Base-by-base conservation (phyloP, 2,888 invertebrate genomes). In the Pyrocoelia pectoralis region DNA sequence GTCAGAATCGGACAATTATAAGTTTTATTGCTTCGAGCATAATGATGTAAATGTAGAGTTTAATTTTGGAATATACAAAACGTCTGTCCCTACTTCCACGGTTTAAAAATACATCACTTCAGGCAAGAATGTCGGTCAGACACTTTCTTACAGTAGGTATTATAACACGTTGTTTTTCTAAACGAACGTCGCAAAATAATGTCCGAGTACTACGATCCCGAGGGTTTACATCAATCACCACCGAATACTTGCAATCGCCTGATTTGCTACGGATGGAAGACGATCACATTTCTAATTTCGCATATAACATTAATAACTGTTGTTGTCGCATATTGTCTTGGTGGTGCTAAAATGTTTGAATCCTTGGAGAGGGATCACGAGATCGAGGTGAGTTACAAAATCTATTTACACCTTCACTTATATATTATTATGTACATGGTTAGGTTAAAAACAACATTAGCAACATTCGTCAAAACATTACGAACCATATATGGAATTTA, bases 291-390 rank as follows among this genome's bases (percentile, higher is more conserved):
- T 82, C 86, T 95, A 71, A 91, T 95, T 77, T 93, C 94, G 0
- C 95, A 95, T 84, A 90, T 95, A 74, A 90, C 93, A 73, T 87
- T 95, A 74, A 89, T 95, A 73, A 90, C 93, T 64, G 83, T 95
- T 78, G 95, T 96, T 71, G 93, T 95, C 67, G 90, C 92, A 24
- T 96, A 96, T 83, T 95, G 95, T 82, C 87, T 95, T 73, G 87
- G 94, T 58, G 95, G 95, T 6, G 95, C 95, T 12, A 89, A 91
- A 77, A 89, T 93, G 62, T 95, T 96, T 82, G 89, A 90, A 80
- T 84, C 85, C 52, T 83, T 95, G 61, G 94, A 95, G 77, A 85
- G 87, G 4, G 85, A 86, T 50, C 87, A 94, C 75, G 94, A 94
- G 79, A 84, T 83, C 72, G 85, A 88, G 82, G 94, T 93, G 78